Evolutionary conservation across 2,797 vertebrate genomes (phyloP), one percentile per base, ranked within the genome.

Genomic region (Odontamblyopus rebecca): DNA sequence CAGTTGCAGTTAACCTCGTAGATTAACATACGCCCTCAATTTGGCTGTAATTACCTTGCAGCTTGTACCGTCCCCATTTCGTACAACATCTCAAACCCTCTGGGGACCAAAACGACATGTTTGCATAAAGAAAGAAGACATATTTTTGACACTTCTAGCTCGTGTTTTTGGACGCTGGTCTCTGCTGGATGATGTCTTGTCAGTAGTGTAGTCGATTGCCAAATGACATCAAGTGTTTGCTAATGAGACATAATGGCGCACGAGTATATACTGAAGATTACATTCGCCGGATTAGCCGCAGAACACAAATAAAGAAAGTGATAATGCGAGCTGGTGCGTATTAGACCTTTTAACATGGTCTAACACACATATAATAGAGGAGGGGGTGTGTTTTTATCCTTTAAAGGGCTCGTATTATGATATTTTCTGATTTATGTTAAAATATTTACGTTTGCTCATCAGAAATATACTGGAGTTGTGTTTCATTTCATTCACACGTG

Each of bases 1-100:
- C 89, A 91, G 90, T 90, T 89, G 87, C 72, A 85, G 86, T 91
- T 92, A 91, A 90, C 92, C 91, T 86, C 81, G 87, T 79, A 92
- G 92, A 94, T 93, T 92, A 91, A 82, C 78, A 85, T 64, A 74
- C 84, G 92, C 85, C 91, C 92, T 89, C 92, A 93, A 92, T 92
- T 93, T 90, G 89, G 81, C 71, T 90, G 80, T 91, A 92, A 93
- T 94, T 92, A 91, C 86, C 78, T 77, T 79, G 81, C 70, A 77
- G 79, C 86, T 68, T 86, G 77, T 89, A 83, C 79, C 81, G 82
- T 83, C 77, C 76, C 68, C 77, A 76, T 79, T 53, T 72, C 76
- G 26, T 27, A 7, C 62, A 26, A 27, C 30, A 19, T 35, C 57
- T 19, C 26, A 15, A 8, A 38, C 19, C 6, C 57, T 68, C 19